Conservation (phyloP, 2,888 invertebrate species). For the Pyrrhosoma nymphula region DNA sequence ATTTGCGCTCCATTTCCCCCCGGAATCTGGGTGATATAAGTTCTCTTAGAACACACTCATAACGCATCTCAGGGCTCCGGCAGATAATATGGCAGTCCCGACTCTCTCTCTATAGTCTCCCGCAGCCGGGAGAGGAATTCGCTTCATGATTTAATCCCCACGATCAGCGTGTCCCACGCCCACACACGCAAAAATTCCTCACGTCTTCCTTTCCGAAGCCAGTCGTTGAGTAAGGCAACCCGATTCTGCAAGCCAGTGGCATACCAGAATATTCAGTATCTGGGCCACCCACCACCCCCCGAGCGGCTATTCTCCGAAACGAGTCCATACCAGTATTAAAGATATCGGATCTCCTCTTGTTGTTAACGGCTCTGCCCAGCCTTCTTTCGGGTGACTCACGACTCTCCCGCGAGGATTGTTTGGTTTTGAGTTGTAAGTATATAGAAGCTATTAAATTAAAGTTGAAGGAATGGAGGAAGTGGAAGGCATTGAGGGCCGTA, state of each 20-base stretch:
- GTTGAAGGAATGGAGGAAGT: neutral
- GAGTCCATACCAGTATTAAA: neutral
- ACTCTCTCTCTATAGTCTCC: neutral
- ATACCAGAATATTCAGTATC: neutral
- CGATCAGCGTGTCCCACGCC: neutral
- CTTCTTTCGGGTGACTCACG: neutral
- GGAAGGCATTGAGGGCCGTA: neutral
- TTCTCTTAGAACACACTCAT: neutral
- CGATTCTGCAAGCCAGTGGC: conserved; percentile 4
- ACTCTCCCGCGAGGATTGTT: neutral
- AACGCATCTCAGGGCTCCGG: neutral
- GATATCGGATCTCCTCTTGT: neutral
- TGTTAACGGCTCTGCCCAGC: neutral
- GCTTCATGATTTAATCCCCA: neutral
- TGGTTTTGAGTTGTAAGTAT: neutral
- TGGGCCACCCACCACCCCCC: neutral
- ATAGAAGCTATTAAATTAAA: neutral
- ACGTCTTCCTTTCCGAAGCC: neutral
- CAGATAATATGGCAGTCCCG: neutral
- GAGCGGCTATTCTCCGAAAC: neutral
- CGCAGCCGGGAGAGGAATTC: neutral
- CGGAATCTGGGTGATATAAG: neutral
- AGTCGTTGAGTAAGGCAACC: neutral
- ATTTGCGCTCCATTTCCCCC: neutral
- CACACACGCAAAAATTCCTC: neutral